Percentiles rank a stretch among this genome's conserved stretches.
Conservation (phyloP, 2,888 invertebrate genomes). For the Psylliodes chrysocephalus region DNA sequence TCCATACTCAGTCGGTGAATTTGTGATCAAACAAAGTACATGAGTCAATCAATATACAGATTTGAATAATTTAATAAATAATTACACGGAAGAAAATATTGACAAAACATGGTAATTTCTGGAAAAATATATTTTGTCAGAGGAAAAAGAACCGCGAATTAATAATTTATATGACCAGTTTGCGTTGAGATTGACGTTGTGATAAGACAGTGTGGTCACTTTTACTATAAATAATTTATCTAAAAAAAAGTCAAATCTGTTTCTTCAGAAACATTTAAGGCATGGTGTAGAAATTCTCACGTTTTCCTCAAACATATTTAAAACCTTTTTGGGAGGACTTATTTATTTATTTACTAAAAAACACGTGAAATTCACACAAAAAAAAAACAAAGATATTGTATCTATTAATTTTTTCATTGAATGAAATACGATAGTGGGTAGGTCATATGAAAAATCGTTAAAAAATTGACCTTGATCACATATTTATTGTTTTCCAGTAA, state of each 20-base stretch:
- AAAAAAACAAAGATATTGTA: too few species aligned
- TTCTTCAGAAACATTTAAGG: conserved; percentile 1
- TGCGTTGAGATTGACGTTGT: conserved; percentile 2
- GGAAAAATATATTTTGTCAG: conserved; percentile 5
- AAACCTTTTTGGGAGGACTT: too few species aligned
- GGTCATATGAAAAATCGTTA: too few species aligned
- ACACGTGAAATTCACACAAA: too few species aligned
- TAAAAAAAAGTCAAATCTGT: background rate
- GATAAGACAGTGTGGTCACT: conserved; percentile 7
- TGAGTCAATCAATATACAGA: background rate
- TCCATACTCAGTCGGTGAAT: background rate
- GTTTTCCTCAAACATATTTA: too few species aligned
- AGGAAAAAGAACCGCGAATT: conserved; percentile 12
- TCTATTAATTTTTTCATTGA: too few species aligned
- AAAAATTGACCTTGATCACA: too few species aligned
- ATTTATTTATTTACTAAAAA: too few species aligned
- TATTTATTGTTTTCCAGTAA: too few species aligned
- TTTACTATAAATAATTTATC: conserved; percentile 8
- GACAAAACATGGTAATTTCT: conserved; percentile 15
- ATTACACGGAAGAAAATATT: conserved; percentile 12
- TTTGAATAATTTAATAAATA: conserved; percentile 16
- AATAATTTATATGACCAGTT: conserved; percentile 2
- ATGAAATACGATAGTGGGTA: too few species aligned
- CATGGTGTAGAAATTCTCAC: conserved; percentile 3
- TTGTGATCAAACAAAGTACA: conserved; percentile 6